phyloP scores from a whole-genome alignment of 2,888 invertebrate genomes.

The Thera obeliscata region DNA sequence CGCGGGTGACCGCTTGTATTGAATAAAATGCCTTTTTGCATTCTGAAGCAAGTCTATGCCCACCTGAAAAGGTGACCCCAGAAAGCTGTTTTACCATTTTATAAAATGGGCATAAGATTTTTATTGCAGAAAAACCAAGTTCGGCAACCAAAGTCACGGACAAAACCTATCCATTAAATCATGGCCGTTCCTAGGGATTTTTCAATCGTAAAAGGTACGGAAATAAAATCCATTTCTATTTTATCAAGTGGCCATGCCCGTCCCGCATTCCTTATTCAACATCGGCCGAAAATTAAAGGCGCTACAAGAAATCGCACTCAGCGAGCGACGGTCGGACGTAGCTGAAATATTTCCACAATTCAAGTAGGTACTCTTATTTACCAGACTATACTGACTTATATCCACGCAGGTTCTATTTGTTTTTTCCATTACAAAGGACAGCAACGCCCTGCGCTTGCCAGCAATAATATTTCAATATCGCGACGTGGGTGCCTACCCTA shows the following conservation, averaged over 20 bases:
- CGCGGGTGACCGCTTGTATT: too few species aligned
- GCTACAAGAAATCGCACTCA: conserved; percentile 83
- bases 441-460: conserved; percentile 72
- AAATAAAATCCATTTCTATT: conserved; percentile 50
- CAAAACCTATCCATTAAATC: not conserved
- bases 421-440: conserved; percentile 80
- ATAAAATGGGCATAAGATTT: too few species aligned
- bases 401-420: conserved; percentile 66
- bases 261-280: conserved; percentile 79
- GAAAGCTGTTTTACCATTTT: too few species aligned
- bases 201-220: conserved; percentile 29
- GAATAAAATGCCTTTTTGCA: too few species aligned
- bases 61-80: too few species aligned
- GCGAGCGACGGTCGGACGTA: conserved; percentile 52
- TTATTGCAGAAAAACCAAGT: not conserved
- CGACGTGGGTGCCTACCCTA: conserved; percentile 67
- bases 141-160: not conserved
- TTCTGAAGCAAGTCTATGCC: too few species aligned
- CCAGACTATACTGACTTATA: conserved; percentile 48
- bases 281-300: conserved; percentile 75
- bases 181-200: not conserved
- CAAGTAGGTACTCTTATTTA: conserved; percentile 77
- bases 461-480: conserved; percentile 82
- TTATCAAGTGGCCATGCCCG: conserved; percentile 50
- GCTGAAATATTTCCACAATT: conserved; percentile 74